A percentile compares a stretch with the other conserved stretches of the same genome.
These are phyloP conservation scores for Streblospio benedicti DNA, from an alignment of 1,140 invertebrate genomes.

Conservation along the genomic window DNA sequence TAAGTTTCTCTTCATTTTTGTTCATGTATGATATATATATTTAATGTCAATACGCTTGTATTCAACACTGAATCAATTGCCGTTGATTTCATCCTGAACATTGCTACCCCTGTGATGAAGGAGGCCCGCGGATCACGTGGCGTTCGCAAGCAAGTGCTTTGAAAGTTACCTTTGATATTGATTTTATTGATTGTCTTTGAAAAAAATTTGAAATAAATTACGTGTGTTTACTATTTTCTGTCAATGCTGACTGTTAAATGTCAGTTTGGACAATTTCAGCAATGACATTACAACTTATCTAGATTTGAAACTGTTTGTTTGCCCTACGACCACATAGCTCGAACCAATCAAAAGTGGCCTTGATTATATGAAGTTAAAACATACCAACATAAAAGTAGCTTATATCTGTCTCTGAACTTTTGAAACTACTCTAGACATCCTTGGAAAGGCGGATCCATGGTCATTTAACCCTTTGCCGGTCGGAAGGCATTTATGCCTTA, in stretches of 20 bases:
- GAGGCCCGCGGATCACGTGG: constrained; percentile 27
- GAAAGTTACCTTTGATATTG: neutral
- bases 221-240: neutral
- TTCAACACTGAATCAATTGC: constrained; percentile 44
- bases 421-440: no score
- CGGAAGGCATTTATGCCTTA: no score
- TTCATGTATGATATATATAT: neutral
- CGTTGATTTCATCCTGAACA: constrained; percentile 46
- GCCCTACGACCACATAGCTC: no score
- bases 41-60: constrained; percentile 12
- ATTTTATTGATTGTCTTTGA: neutral
- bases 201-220: neutral
- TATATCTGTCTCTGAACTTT: no score
- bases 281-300: no score
- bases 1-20: neutral
- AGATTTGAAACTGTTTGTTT: no score
- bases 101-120: constrained; percentile 44
- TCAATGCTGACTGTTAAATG: neutral
- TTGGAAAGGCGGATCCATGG: no score
- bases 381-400: no score
- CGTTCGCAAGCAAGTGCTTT: neutral
- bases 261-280: no score
- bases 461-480: no score
- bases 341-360: no score
- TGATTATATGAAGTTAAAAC: no score